Percentiles rank a stretch among this genome's conserved stretches.
These are phyloP conservation scores for Troides helena DNA, from an alignment of 2,888 invertebrate species.

Conservation along the genomic window DNA sequence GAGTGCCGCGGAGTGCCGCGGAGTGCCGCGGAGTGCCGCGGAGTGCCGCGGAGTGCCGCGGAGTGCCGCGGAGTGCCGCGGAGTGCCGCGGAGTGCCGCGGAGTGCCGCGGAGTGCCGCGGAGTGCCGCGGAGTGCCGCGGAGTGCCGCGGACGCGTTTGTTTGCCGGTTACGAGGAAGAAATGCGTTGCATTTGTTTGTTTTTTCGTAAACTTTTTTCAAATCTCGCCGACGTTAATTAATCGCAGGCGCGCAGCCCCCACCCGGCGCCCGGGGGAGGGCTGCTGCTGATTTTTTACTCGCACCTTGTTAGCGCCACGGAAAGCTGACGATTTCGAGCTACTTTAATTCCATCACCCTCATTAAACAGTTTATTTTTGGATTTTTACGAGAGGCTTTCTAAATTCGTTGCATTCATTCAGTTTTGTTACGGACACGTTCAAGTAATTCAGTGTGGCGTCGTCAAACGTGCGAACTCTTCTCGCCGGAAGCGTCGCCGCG, in stretches of 20 bases:
- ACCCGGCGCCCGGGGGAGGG: not conserved
- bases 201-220: conserved; percentile 23
- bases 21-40: too few species aligned
- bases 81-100: too few species aligned
- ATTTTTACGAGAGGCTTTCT: not conserved
- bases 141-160: conserved; percentile 31
- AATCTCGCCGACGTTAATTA: conserved; percentile 26
- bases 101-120: too few species aligned
- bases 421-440: not conserved
- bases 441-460: not conserved
- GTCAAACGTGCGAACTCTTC: not conserved
- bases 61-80: conserved; percentile 33
- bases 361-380: not conserved
- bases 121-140: too few species aligned
- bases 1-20: conserved; percentile 33
- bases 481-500: not conserved
- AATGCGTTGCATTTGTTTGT: conserved; percentile 36
- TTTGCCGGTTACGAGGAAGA: conserved; percentile 38
- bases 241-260: conserved; percentile 3
- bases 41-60: conserved; percentile 48
- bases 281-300: not conserved
- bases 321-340: not conserved
- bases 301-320: conserved; percentile 1
- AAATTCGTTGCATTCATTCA: not conserved
- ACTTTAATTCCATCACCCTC: not conserved